These are phyloP conservation scores for Holotrichia oblita DNA, from an alignment of 1,140 invertebrate species.

Conservation along the genomic window DNA sequence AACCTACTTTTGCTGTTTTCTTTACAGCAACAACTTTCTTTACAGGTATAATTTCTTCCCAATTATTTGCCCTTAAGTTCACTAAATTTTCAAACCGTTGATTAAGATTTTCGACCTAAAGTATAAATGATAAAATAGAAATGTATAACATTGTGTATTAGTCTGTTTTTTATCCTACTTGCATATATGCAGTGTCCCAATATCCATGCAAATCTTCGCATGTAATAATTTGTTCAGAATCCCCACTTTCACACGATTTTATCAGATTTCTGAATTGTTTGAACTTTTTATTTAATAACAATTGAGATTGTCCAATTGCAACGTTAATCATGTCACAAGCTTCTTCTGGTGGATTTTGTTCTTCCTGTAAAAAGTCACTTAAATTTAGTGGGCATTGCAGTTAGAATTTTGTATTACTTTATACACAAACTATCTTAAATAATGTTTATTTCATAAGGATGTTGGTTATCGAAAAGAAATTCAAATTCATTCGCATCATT, in stretches of 20 bases:
- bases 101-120: constrained; percentile 63
- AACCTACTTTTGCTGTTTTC: neutral
- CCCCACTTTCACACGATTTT: constrained; percentile 68
- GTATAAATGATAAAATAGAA: neutral
- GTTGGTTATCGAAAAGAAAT: too few species aligned
- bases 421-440: too few species aligned
- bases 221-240: constrained; percentile 66
- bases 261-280: constrained; percentile 73
- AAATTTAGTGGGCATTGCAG: too few species aligned
- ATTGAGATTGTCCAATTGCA: constrained; percentile 73
- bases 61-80: constrained; percentile 63
- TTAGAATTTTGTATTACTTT: too few species aligned
- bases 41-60: constrained; percentile 62
- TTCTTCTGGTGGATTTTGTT: constrained; percentile 60
- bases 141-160: neutral
- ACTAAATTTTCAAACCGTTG: constrained; percentile 65
- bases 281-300: constrained; percentile 75
- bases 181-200: constrained; percentile 79
- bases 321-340: constrained; percentile 70
- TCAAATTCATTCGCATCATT: too few species aligned
- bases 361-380: constrained; percentile 46
- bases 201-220: constrained; percentile 77
- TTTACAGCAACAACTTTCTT: constrained; percentile 3
- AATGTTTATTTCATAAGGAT: too few species aligned
- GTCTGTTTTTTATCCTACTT: constrained; percentile 59